Base-by-base conservation (phyloP, 2,888 invertebrate species). In the Plagiodera versicolora region DNA sequence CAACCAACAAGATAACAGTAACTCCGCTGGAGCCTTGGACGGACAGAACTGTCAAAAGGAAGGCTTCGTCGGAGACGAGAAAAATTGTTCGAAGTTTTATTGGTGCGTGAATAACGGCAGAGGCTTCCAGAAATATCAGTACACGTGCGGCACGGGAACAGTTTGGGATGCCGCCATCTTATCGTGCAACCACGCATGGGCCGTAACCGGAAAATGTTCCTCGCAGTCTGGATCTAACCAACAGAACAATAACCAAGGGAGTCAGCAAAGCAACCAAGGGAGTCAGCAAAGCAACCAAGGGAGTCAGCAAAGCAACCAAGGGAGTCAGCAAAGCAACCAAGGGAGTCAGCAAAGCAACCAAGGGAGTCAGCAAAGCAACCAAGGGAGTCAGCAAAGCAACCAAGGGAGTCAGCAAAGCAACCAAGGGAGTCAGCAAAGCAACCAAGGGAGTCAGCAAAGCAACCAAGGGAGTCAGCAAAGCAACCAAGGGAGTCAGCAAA, bases 81-180 rank as follows among this genome's bases (percentile, higher is more conserved):
- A 80, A 45, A 84, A 91, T 72, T 92, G 92, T 73, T 86, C 83
- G 61, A 89, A 87, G 75, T 92, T 92, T 80, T 90, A 90, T 75
- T 84, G 91, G 68, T 92, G 92, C 78, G 90, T 91, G 17, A 81
- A 83, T 60, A 83, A 85, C 72, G 86, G 85, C 0, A 80, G 83
- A 20, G 82, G 82, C 1, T 89, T 81, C 69, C 86, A 80, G 49
- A 87, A 85, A 78, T 88, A 89, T 74, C 88, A 90, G 63, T 93
- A 90, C 77, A 81, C 81, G 14, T 92, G 92, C 77, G 89, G 87
- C 1, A 85, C 88, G 59, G 91, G 91, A 52, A 92, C 92, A 6
- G 87, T 89, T 35, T 92, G 92, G 91, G 90, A 91, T 79, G 83
- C 86, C 58, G 80, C 82, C 54, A 79, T 86, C 58, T 81, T 85